Evolutionary conservation across 2,113 vertebrate genomes (phyloP), one percentile per base, ranked within the genome.

Genomic region (Mystacornis crossleyi): DNA sequence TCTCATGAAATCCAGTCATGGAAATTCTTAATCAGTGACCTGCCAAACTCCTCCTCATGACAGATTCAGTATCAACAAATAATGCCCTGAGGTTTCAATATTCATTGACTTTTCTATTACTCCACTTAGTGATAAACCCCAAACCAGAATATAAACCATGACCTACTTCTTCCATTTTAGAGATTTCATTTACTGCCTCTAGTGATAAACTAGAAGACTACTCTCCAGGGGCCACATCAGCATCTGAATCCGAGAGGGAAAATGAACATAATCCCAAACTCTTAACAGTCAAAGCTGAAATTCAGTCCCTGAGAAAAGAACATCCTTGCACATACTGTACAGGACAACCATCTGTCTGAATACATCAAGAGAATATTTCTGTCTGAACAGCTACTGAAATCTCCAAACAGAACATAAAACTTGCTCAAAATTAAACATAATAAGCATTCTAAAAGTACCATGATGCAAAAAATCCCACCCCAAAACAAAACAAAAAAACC

Each of bases 11-110:
- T 83, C 65, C 5, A 88, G 19, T 73, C 48, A 75, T 65, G 60
- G 29, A 97, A 93, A 85, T 75, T 75, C 81, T 93, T 95, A 83
- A 96, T 72, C 65, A 92, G 40, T 24, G 60, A 81, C 71, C 48
- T 74, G 66, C 51, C 74, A 97, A 79, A 93, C 60, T 85, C 53
- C n/a, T 86, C 64, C 50, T 96, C 70, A 23, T 45, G 60, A 86
- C 86, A 93, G 47, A 86, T 95, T 86, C 82, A 88, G 55, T 73
- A 86, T 28, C 74, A 83, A 55, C 38, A 90, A 94, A 95, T 58
- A 19, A 86, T 91, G 83, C 67, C 92, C 50, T 29, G 18, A 90
- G 84, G 89, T 94, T 95, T 89, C 86, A 91, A 24, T 73, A 82
- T 16, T n/a, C 57, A 90, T 18, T 88, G 64, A 62, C 69, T 91